Base-by-base conservation (phyloP, 2,888 invertebrate species). In the Nomada hirtipes region DNA sequence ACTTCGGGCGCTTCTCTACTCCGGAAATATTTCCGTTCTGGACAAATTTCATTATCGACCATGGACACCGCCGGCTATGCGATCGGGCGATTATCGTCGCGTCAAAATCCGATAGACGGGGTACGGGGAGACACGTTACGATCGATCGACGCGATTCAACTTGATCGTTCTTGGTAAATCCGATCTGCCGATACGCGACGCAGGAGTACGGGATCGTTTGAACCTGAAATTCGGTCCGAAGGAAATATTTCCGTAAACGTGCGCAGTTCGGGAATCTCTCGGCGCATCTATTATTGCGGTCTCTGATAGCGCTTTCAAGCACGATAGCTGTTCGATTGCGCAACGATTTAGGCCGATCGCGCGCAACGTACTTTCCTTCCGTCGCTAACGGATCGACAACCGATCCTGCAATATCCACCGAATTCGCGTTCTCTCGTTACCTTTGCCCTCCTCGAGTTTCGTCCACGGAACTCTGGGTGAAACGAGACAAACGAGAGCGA, bases 341-440 rank as follows among this genome's bases (percentile, higher is more conserved):
- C 83, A 84, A 82, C 82, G 84, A 84, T 85, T 75, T 77, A 73
- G 82, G 82, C 77, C 83, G 83, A 83, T 81, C 81, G 76, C 70
- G 79, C 65, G 70, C 78, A 70, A 85, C 53, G 61, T 64, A 55
- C 76, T 68, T 71, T 57, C 61, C 36, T 61, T 85, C 76, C 82
- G 65, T 69, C 81, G 84, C 78, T 59, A 75, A 75, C 79, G 84
- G 73, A 84, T 74, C 82, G 73, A 73, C 60, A 73, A 76, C 65
- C 29, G 63, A 47, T 55, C n/a, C 73, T 60, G 57, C 42, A 36
- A 15, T 74, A 23, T 60, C 47, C 26, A 59, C 64, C 67, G 55
- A 72, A 75, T 71, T 68, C 42, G 29, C 65, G 69, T 61, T 69
- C 61, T 15, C 71, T 18, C 57, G 76, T 7, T n/a, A 23, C 69